Evolutionary conservation across 2,113 vertebrate genomes (phyloP), one percentile per base, ranked within the genome.

Genomic region (Alexandromys fortis): DNA sequence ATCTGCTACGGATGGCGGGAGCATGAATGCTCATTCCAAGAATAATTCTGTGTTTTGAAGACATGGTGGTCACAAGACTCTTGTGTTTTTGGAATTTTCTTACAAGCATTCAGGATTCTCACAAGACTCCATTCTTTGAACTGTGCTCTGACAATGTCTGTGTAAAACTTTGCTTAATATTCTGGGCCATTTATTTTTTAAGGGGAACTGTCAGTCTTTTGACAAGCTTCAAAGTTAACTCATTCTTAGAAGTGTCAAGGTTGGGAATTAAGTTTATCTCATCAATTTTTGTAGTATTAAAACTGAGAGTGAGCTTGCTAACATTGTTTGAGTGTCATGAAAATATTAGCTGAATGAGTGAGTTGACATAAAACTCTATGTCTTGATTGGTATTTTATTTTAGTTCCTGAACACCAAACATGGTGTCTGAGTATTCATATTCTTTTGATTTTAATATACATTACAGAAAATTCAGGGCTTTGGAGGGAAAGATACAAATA

Each of bases 201-300:
- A 96, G 49, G 93, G 30, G 24, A 95, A 85, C 68, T 95, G n/a
- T 86, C 90, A 82, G 22, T 86, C 30, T 97, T 92, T 90, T 89
- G 92, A 93, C 85, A 94, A 70, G 52, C 55, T 92, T 96, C 90
- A 97, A 77, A 94, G n/a, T 90, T 91, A 91, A 90, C 42, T 90
- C 94, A 90, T 58, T 94, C 30, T 91, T 94, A 91, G 28, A 97
- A 82, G 94, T 95, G 70, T 97, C 92, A 95, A 96, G 89, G 75
- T 93, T 8, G 6, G 42, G 12, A 30, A 94, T 96, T 70, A 96
- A 58, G 58, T 96, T 95, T 93, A 75, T 94, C 38, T 92, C 76
- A 81, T 93, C 67, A 93, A 70, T 95, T 87, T 96, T 70, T 93
- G 33, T n/a, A 85, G 72, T 79, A 76, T 86, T 94, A 81, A 45